Percentiles rank a stretch among this genome's conserved stretches.
Evolutionary conservation across 2,113 vertebrate genomes (phyloP).

Genomic region (Cynocephalus volans): DNA sequence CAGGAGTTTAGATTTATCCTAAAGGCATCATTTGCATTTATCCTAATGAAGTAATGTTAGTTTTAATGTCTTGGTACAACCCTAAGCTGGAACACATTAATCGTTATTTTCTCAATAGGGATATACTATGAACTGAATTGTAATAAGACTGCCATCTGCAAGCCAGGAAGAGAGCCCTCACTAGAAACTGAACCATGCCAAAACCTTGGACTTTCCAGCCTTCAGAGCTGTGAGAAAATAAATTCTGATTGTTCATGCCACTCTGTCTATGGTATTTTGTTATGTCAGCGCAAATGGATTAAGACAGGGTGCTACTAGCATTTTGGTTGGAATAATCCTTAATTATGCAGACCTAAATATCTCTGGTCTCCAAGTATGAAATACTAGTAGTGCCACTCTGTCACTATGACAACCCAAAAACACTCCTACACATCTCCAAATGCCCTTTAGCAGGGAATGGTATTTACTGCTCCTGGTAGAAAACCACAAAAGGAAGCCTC

Average conservation of each 20-base stretch:
- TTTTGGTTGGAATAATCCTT: neutral
- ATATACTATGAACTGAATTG: neutral
- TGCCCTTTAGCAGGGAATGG: neutral
- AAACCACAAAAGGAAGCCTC: constrained; percentile 11
- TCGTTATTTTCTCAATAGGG: neutral
- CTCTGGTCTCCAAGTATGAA: neutral
- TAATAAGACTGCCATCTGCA: neutral
- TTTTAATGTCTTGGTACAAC: neutral
- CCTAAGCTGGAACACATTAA: neutral
- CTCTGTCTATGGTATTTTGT: neutral
- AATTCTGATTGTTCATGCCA: neutral
- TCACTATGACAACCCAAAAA: constrained; percentile 16
- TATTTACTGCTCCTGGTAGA: constrained; percentile 28
- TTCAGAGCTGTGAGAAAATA: constrained; percentile 13
- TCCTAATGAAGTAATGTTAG: neutral
- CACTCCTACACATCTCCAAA: neutral
- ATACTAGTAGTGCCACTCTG: neutral
- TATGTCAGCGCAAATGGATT: neutral
- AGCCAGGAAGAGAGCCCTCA: neutral
- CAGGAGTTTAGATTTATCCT: neutral
- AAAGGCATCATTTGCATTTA: neutral
- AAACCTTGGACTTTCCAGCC: neutral
- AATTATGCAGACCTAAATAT: neutral
- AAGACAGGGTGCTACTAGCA: neutral
- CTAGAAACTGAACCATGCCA: neutral